Base-by-base conservation (phyloP, 2,888 invertebrate genomes). In the Sericinus montela region DNA sequence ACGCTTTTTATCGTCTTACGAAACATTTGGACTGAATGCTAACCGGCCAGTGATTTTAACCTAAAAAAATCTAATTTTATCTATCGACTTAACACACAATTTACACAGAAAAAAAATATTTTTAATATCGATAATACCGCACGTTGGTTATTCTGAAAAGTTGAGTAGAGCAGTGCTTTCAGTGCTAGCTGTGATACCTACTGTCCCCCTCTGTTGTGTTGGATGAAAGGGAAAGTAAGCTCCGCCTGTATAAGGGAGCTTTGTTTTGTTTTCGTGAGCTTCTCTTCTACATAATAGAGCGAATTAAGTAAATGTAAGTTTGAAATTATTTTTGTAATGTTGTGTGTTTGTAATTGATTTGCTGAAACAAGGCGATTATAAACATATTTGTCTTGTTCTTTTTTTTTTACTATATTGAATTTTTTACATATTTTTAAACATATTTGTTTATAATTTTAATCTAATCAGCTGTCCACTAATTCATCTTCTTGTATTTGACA, bases 191-290 rank as follows among this genome's bases (percentile, higher is more conserved):
- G 78, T 72, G 54, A 52, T 54, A 47, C 48, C 30, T 60, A 72
- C 70, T 76, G 66, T 83, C 81, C 72, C 77, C 75, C 67, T 84
- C 80, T 62, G 59, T 72, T 67, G 55, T 60, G 58, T 66, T 63
- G 75, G 77, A 80, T 63, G 76, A 84, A 81, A 84, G 78, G 74
- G 81, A 85, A 82, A 83, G 82, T 77, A 76, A 80, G 76, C 72
- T 63, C 67, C 64, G 67, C 63, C 68, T 65, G 73, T 70, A 65
- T 62, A 64, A 68, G 46, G 67, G 67, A 72, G 72, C 67, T 66
- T 78, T 80, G 76, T 79, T 83, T 80, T 80, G 80, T 78, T 85
- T 80, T 79, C 74, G 75, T 73, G 69, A 67, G 82, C 80, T 79
- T 76, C 77, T 75, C 75, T 75, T 72, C 65, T 70, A 66, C 68